A percentile compares a stretch with the other conserved stretches of the same genome.
Conservation (phyloP, 1,140 invertebrate species). For the Ceratitis capitata region DNA sequence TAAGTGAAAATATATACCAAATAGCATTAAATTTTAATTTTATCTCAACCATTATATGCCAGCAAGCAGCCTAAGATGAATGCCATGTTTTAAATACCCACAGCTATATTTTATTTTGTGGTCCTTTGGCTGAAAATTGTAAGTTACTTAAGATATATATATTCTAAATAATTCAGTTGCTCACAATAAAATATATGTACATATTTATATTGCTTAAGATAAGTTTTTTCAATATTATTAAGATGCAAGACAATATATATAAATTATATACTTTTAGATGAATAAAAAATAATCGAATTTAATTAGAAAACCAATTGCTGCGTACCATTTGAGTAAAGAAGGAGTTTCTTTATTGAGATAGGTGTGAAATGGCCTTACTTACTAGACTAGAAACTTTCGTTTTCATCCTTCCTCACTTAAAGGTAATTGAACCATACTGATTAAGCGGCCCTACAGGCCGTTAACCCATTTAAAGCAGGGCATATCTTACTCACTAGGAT, state of each 20-base stretch:
- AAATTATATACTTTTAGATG: background rate
- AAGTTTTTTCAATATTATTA: background rate
- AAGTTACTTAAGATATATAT: background rate
- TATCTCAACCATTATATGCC: slow-evolving; percentile 1
- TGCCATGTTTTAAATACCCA: background rate
- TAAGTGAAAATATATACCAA: slow-evolving; percentile 10
- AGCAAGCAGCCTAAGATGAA: background rate
- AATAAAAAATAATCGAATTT: no score
- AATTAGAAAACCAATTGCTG: background rate
- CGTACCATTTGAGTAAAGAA: no score
- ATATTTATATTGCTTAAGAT: background rate
- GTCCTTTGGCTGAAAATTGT: background rate
- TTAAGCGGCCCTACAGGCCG: no score
- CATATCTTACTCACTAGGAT: no score
- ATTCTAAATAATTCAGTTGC: background rate
- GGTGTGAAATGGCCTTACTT: no score
- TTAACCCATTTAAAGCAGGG: no score
- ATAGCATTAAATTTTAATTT: background rate
- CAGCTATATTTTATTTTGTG: background rate
- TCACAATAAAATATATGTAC: background rate
- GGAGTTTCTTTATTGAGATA: no score
- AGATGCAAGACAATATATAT: background rate
- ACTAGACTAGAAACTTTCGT: no score
- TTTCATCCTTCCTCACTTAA: no score
- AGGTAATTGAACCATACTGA: no score